phyloP scores from a whole-genome alignment of 2,888 invertebrate genomes.

The Melieria picta region DNA sequence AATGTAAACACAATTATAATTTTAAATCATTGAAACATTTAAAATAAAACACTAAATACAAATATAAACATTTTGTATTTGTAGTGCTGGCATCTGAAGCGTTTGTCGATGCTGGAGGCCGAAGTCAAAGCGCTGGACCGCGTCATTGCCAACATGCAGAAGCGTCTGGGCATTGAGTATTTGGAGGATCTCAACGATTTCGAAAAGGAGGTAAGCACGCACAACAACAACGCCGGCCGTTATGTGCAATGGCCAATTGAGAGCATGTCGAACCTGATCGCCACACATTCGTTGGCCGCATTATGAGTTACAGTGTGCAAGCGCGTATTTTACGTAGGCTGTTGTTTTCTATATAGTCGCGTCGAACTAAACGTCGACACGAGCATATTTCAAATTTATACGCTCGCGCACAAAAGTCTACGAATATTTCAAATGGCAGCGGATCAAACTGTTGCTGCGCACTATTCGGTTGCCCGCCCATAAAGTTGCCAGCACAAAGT shows the following conservation, averaged over 20 bases:
- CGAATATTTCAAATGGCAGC: too few species aligned
- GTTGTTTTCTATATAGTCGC: neutral
- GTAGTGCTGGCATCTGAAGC: slow-evolving; percentile 61
- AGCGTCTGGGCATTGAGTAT: slow-evolving; percentile 60
- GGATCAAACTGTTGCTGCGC: too few species aligned
- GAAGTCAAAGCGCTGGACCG: slow-evolving; percentile 56
- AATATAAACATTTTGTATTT: slow-evolving; percentile 35
- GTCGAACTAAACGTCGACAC: neutral
- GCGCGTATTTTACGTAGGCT: too few species aligned
- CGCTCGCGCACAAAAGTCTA: too few species aligned
- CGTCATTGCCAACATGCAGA: slow-evolving; percentile 58
- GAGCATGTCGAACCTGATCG: neutral
- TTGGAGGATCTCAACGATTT: slow-evolving; percentile 62
- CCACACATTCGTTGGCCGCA: neutral
- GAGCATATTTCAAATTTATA: neutral
- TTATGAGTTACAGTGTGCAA: neutral
- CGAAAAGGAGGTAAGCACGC: slow-evolving; percentile 59
- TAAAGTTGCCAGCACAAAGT: too few species aligned
- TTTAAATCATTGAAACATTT: neutral
- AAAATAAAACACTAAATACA: neutral
- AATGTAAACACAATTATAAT: neutral
- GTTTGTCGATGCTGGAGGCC: slow-evolving; percentile 54
- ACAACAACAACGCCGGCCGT: neutral
- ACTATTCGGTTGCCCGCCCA: too few species aligned
- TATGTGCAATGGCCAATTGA: too few species aligned